Conservation (phyloP, 2,113 vertebrate genomes). For the Irena cyanogastra region DNA sequence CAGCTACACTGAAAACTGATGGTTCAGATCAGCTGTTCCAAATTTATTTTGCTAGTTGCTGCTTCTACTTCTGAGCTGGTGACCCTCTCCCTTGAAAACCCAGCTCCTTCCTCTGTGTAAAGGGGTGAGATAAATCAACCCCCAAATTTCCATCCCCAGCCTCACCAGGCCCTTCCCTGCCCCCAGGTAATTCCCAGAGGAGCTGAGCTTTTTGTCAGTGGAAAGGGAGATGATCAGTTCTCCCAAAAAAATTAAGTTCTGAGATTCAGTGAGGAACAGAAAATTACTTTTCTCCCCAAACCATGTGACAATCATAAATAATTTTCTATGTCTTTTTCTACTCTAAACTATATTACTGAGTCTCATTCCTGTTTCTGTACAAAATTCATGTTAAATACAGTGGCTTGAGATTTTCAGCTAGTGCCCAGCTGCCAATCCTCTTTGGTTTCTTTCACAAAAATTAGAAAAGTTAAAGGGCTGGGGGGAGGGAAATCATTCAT, state of each 20-base stretch:
- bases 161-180: background rate
- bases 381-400: background rate
- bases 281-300: background rate
- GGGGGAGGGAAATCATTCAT: constrained; percentile 55
- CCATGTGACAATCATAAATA: background rate
- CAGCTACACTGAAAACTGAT: background rate
- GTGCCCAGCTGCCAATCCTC: constrained; percentile 60
- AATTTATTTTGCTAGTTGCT: background rate
- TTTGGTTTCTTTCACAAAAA: constrained; percentile 52
- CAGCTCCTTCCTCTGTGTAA: background rate
- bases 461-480: constrained; percentile 18
- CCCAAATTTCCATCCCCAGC: background rate
- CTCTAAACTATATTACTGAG: background rate
- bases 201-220: background rate
- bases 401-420: background rate
- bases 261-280: background rate
- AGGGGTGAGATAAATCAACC: background rate
- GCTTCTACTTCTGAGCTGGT: background rate
- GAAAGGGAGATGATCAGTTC: background rate
- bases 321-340: background rate
- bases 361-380: background rate
- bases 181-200: background rate
- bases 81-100: background rate
- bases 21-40: background rate
- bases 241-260: background rate